Percentiles rank a stretch among this genome's conserved stretches.
These are phyloP conservation scores for Eurois occulta DNA, from an alignment of 2,888 invertebrate species.

Conservation along the genomic window DNA sequence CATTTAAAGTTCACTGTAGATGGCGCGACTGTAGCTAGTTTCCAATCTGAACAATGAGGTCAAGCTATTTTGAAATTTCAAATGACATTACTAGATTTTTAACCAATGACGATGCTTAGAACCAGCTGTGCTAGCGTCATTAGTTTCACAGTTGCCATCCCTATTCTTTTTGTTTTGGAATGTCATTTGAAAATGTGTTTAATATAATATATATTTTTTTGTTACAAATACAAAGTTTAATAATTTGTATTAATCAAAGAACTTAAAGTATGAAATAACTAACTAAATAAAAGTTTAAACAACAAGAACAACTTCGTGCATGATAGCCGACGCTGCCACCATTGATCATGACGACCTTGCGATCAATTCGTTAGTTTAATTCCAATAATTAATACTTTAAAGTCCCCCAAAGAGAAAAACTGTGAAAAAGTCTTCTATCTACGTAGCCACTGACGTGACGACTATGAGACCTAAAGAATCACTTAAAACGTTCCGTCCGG, in stretches of 20 bases:
- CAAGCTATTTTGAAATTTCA: no score
- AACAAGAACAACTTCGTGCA: neutral
- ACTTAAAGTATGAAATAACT: neutral
- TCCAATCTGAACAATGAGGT: no score
- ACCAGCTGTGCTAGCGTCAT: no score
- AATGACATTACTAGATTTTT: no score
- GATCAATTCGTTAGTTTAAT: neutral
- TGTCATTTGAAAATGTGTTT: no score
- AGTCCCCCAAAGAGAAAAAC: neutral
- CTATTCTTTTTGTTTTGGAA: no score
- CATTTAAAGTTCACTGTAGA: no score
- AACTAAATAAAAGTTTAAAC: neutral
- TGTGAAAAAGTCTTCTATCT: neutral
- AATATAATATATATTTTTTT: no score
- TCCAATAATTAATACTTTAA: neutral
- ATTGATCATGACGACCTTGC: neutral
- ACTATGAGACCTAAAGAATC: conserved; percentile 54
- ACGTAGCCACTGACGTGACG: conserved; percentile 9
- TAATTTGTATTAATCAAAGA: neutral
- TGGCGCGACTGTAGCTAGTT: no score
- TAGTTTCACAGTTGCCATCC: no score
- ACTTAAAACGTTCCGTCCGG: conserved; percentile 56
- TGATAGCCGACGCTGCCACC: neutral
- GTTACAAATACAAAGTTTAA: no score
- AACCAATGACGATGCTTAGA: no score